Evolutionary conservation across 2,888 invertebrate genomes (phyloP), one percentile per base, ranked within the genome.

Genomic region (Nephrotoma guestfalica): DNA sequence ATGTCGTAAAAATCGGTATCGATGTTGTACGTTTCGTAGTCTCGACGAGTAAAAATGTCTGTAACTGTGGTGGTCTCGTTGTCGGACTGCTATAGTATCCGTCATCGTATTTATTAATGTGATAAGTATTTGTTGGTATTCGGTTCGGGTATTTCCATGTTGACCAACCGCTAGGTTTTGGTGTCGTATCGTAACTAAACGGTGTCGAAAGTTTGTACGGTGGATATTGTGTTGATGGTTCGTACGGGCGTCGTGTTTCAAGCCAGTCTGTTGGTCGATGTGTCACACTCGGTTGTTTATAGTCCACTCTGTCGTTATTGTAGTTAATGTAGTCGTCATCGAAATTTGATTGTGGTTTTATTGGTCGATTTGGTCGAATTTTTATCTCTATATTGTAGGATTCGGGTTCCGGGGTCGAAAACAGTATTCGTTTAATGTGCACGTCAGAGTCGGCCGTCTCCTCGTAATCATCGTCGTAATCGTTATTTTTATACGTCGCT

Each of bases 381-480:
- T 91, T 91, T 6, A 91, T 91, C 88, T 91, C 91, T 45, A 91
- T 91, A 88, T 91, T 91, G 87, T 91, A 91, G 42, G 91, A 86
- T 86, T 91, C 90, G 0, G 90, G 87, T 47, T 89, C 89, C 0
- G 90, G 89, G 87, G 90, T 89, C 86, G 89, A 90, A 0, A 91
- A 88, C 18, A 90, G 87, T 9, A 91, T 89, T 2, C 90, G 90
- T 83, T 89, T 88, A 13, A 89, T 88, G 51, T 90, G 4, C 90
- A 90, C n/a, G 42, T 51, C 86, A 51, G 51, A 57, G 51, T 51
- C 41, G n/a, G 51, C 6, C 4, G 40, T 41, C 5, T 86, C 83
- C 51, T 15, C 13, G 57, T 40, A 41, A 2, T 45, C 43, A 71
- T 42, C 57, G 45, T 87, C n/a, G 85, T 86, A 57, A 86, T 86